Base-by-base conservation (phyloP, 2,888 invertebrate species). In the Cephus sareptanus region DNA sequence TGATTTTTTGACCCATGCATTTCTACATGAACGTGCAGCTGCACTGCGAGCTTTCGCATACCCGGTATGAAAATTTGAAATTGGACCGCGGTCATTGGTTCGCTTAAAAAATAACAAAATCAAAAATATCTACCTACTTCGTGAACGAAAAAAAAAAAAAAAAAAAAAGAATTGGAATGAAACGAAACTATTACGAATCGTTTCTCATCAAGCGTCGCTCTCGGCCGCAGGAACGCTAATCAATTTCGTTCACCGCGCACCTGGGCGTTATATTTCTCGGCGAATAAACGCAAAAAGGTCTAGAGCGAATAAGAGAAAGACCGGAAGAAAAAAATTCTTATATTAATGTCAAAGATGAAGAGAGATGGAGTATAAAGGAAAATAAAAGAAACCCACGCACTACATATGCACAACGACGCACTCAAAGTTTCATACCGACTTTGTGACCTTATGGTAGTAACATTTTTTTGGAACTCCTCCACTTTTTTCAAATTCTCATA, bases 291-390 rank as follows among this genome's bases (percentile, higher is more conserved):
- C 56, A 56, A 56, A 56, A 56, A 56, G 56, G 56, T 56, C 56
- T 56, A 56, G 9, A 9, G 56, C 56, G 56, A 56, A 56, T 56
- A 56, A 56, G 56, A 23, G 56, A 56, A 56, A 56, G 56, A 56
- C 40, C 74, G 31, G n/a, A 34, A 30, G 23, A 23, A 70, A 70
- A 70, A 13, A 76, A 4, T n/a, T 13, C 30, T 13, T 56, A 35
- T 12, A 75, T 75, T 71, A 73, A 74, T 33, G n/a, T 74, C 34
- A 75, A 70, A 71, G 71, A 69, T 12, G 68, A 75, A 56, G 77
- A 31, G 73, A 75, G 69, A 69, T 13, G 30, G 34, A 13, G 69
- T 34, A n/a, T 40, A 37, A 73, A 40, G 33, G 15, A 73, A 79
- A 40, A 76, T 75, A 75, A 34, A 75, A 23, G 6, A 56, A 56